phyloP scores from a whole-genome alignment of 2,888 invertebrate genomes.

The Orchestes rusci region DNA sequence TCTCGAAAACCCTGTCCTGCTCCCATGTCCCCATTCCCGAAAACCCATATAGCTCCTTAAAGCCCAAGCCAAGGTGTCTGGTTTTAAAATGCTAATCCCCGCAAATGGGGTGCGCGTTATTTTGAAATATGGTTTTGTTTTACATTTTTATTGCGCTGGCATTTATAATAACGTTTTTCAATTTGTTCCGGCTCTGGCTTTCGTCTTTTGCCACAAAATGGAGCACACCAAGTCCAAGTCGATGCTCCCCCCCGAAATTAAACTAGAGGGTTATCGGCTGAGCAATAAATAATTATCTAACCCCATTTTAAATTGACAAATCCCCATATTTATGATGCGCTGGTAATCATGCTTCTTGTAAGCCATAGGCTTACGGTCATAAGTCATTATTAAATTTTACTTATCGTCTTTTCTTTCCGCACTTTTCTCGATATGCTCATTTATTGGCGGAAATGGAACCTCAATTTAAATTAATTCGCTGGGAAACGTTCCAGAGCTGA shows the following conservation, averaged over 20 bases:
- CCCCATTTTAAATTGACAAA: constrained; percentile 39
- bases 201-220: constrained; percentile 4
- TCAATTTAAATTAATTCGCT: not conserved
- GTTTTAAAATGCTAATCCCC: constrained; percentile 48
- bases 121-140: constrained; percentile 47
- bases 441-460: constrained; percentile 14
- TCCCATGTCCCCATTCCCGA: constrained; percentile 31
- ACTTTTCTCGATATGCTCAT: constrained; percentile 22
- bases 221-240: not conserved
- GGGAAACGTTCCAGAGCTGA: not conserved
- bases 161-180: constrained; percentile 47
- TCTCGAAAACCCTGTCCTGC: constrained; percentile 13
- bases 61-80: constrained; percentile 46
- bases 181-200: constrained; percentile 34
- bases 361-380: constrained; percentile 36
- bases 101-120: constrained; percentile 47
- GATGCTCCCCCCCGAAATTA: constrained; percentile 13
- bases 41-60: constrained; percentile 42
- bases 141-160: constrained; percentile 47
- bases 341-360: constrained; percentile 38
- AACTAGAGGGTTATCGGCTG: constrained; percentile 29
- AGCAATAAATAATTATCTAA: constrained; percentile 37
- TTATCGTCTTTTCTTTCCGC: constrained; percentile 35
- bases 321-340: constrained; percentile 35
- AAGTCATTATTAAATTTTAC: constrained; percentile 38